Evolutionary conservation across 2,113 vertebrate genomes (phyloP).

Genomic region (Scomber japonicus): DNA sequence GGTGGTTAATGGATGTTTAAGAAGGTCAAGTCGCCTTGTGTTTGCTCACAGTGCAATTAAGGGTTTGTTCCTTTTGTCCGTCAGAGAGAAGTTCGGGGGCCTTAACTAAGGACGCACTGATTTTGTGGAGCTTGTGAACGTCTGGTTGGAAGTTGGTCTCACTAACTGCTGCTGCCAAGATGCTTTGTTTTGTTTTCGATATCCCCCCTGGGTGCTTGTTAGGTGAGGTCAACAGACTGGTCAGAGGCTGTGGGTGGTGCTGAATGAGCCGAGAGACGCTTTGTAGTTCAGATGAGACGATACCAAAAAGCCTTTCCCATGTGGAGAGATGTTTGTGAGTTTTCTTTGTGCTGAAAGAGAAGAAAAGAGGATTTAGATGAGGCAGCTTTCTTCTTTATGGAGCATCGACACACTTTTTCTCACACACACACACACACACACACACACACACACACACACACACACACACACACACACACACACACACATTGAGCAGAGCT

Average conservation of each 20-base stretch:
- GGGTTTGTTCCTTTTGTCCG: slow-evolving; percentile 1
- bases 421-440: slow-evolving; percentile 5
- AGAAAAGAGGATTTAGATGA: slow-evolving; percentile 22
- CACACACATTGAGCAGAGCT: background rate
- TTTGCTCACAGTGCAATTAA: background rate
- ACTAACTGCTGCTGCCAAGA: slow-evolving; percentile 19
- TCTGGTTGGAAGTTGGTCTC: slow-evolving; percentile 26
- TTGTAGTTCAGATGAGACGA: slow-evolving; percentile 40
- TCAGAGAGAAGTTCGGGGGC: background rate
- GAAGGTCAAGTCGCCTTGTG: background rate
- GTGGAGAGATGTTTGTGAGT: slow-evolving; percentile 30
- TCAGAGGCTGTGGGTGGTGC: slow-evolving; percentile 22
- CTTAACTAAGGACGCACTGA: background rate
- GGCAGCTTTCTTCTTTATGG: background rate
- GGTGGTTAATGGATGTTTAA: background rate
- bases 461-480: background rate
- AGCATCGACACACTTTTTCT: background rate
- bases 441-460: background rate
- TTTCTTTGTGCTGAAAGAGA: slow-evolving; percentile 20
- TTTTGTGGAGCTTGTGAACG: background rate
- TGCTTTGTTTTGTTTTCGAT: slow-evolving; percentile 32
- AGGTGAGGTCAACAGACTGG: slow-evolving; percentile 47
- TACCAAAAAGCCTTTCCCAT: slow-evolving; percentile 9
- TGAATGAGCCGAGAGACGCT: slow-evolving; percentile 28
- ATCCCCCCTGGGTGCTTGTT: slow-evolving; percentile 55